Evolutionary conservation across 2,888 invertebrate genomes (phyloP).

Genomic region (Dynastes maya): DNA sequence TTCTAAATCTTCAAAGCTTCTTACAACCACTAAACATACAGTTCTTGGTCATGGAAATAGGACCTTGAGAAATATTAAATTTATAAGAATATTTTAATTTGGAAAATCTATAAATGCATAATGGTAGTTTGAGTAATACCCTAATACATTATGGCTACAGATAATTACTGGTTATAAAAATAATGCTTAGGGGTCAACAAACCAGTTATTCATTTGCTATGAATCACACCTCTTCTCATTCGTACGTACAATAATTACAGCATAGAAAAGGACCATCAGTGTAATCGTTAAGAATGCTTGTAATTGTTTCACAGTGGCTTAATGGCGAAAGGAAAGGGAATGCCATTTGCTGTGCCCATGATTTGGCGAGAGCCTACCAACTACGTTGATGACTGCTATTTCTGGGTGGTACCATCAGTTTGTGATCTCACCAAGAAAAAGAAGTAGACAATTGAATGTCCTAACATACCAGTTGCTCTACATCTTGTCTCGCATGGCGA

Average conservation of each 20-base stretch:
- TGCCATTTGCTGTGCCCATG: neutral
- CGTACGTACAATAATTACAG: neutral
- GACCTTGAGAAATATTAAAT: no score
- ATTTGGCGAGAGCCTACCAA: neutral
- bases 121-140: no score
- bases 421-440: neutral
- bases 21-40: no score
- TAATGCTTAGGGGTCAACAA: no score
- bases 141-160: no score
- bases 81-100: no score
- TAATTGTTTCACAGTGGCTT: neutral
- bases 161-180: no score
- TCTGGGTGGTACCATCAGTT: neutral
- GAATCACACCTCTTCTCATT: no score
- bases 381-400: neutral
- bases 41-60: no score
- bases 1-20: no score
- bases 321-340: neutral
- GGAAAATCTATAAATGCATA: no score
- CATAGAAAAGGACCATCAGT: neutral
- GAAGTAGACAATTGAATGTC: neutral
- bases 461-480: neutral
- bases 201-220: no score
- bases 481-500: neutral
- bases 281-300: neutral